Evolutionary conservation across 2,797 vertebrate species (phyloP).

Genomic region (Phataginus tetradactyla): DNA sequence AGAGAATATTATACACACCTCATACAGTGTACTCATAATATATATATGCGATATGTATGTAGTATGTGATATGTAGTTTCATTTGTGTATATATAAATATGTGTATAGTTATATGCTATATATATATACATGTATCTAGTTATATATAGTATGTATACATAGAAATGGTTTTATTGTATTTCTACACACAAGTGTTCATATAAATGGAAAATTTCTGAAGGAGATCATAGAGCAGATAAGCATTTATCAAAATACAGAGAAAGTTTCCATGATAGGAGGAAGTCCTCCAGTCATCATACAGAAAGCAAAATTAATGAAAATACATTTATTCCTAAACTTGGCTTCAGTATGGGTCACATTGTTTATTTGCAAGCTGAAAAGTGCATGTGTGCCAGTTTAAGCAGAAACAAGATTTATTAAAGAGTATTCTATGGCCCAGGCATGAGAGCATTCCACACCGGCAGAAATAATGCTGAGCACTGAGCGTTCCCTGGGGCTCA

Average conservation of each 20-base stretch:
- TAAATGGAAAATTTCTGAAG: not conserved
- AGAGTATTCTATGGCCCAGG: not conserved
- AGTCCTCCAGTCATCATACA: not conserved
- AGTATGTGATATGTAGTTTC: not conserved
- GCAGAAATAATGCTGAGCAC: not conserved
- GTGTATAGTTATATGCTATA: not conserved
- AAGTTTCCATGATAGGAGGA: not conserved
- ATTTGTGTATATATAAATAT: not conserved
- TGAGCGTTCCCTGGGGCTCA: not conserved
- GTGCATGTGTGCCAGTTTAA: not conserved
- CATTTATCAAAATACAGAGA: not conserved
- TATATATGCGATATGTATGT: not conserved
- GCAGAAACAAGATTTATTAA: not conserved
- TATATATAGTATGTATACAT: not conserved
- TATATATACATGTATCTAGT: not conserved
- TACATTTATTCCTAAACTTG: not conserved
- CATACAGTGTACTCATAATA: not conserved
- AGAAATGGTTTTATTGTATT: not conserved
- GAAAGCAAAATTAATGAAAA: constrained; percentile 25
- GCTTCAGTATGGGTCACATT: not conserved
- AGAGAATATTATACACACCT: not conserved
- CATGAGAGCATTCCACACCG: not conserved
- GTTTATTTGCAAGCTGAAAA: not conserved
- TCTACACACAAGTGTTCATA: not conserved
- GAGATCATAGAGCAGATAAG: not conserved